Evolutionary conservation across 2,113 vertebrate species (phyloP).

Genomic region (Urocolius indicus): DNA sequence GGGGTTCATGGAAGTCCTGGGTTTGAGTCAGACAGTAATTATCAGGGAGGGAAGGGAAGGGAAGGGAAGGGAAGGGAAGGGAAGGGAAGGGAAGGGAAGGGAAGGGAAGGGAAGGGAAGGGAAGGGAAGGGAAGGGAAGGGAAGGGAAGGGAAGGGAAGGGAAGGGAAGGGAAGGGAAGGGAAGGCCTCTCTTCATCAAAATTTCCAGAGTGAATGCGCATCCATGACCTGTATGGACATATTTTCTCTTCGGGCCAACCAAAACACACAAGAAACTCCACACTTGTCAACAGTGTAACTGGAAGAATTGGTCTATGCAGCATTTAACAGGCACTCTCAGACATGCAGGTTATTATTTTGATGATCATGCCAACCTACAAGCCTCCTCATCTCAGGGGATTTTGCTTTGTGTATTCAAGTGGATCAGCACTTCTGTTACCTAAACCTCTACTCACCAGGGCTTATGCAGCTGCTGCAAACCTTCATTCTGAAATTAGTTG

Average conservation of each 20-base stretch:
- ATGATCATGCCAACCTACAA: not conserved
- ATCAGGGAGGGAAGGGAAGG: not conserved
- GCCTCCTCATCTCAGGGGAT: not conserved
- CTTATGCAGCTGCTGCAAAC: not conserved
- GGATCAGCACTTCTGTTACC: not conserved
- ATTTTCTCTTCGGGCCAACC: not conserved
- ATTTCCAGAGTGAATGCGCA: not conserved
- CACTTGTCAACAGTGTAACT: not conserved
- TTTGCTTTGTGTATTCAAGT: not conserved
- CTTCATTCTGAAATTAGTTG: slow-evolving; percentile 4
- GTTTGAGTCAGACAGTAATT: not conserved
- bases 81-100: not conserved
- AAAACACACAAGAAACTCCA: not conserved
- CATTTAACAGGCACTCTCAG: not conserved
- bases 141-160: not conserved
- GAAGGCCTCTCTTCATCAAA: not conserved
- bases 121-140: not conserved
- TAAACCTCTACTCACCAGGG: not conserved
- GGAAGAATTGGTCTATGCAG: not conserved
- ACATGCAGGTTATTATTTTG: not conserved
- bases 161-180: not conserved
- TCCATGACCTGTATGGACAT: not conserved
- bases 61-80: not conserved
- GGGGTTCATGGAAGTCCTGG: not conserved
- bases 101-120: too few species aligned